Evolutionary conservation across 2,113 vertebrate species (phyloP).

Genomic region (Mionectes macconnelli): DNA sequence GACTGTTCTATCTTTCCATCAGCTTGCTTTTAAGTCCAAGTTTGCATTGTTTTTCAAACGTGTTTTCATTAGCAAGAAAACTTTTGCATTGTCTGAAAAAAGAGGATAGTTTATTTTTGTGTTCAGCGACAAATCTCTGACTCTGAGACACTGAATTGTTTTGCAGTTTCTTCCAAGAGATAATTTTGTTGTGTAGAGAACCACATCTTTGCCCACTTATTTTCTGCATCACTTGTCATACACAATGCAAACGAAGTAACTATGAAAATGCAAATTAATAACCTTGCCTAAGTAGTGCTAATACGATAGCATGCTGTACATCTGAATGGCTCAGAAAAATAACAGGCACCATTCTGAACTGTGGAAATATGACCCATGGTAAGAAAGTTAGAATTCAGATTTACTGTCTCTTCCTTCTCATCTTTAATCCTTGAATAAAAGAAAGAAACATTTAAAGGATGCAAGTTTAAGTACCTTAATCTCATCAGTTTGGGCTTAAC

Average conservation of each 20-base stretch:
- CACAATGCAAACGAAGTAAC: slow-evolving; percentile 29
- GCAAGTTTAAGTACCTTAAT: neutral
- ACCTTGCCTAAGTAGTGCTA: neutral
- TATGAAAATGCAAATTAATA: slow-evolving; percentile 40
- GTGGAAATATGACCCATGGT: neutral
- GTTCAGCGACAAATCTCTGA: neutral
- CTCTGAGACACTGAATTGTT: neutral
- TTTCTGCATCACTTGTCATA: slow-evolving; percentile 29
- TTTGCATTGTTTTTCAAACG: slow-evolving; percentile 14
- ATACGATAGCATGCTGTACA: neutral
- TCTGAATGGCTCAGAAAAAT: neutral
- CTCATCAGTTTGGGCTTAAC: neutral
- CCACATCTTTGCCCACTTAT: neutral
- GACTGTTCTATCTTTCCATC: neutral
- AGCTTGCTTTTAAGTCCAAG: slow-evolving; percentile 28
- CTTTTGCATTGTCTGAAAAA: neutral
- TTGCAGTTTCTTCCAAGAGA: neutral
- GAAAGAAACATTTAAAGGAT: neutral
- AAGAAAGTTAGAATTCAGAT: slow-evolving; percentile 14
- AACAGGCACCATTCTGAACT: neutral
- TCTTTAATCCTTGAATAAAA: neutral
- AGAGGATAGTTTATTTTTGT: slow-evolving; percentile 1
- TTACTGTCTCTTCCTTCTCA: slow-evolving; percentile 4
- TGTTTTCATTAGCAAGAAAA: neutral
- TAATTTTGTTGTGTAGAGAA: neutral